phyloP scores from a whole-genome alignment of 2,113 vertebrate species.

The Centropus unirufus region DNA sequence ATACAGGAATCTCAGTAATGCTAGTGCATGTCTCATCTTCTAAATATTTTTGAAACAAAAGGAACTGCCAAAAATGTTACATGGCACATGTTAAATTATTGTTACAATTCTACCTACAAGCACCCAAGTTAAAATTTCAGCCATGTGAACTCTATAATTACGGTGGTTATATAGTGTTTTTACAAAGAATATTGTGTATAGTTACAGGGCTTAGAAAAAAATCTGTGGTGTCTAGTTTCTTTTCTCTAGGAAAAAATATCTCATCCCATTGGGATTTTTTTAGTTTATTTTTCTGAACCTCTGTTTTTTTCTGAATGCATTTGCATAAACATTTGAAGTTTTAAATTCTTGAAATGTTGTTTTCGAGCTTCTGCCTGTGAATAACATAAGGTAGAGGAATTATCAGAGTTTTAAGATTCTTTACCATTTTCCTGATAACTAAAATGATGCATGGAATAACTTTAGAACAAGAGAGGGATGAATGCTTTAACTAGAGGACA shows the following conservation, averaged over 20 bases:
- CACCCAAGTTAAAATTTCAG: neutral
- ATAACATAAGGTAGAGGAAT: neutral
- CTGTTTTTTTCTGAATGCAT: constrained; percentile 40
- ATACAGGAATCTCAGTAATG: neutral
- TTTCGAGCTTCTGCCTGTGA: neutral
- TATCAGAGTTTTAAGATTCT: neutral
- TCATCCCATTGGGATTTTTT: constrained; percentile 25
- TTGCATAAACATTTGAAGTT: constrained; percentile 5
- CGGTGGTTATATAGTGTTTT: constrained; percentile 24
- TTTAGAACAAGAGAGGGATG: neutral
- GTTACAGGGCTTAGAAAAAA: constrained; percentile 42
- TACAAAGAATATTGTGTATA: constrained; percentile 28
- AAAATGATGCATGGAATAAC: neutral
- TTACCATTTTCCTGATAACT: neutral
- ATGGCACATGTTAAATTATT: neutral
- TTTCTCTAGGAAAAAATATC: neutral
- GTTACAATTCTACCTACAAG: neutral
- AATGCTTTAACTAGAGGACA: neutral
- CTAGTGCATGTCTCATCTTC: neutral
- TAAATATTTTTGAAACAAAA: neutral
- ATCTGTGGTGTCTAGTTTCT: constrained; percentile 37
- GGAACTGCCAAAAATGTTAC: neutral
- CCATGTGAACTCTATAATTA: constrained; percentile 18
- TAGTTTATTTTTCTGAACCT: constrained; percentile 56
- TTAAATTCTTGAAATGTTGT: neutral